These are phyloP conservation scores for Brienomyrus longianalis DNA, from an alignment of 2,113 vertebrate species.

Conservation along the genomic window DNA sequence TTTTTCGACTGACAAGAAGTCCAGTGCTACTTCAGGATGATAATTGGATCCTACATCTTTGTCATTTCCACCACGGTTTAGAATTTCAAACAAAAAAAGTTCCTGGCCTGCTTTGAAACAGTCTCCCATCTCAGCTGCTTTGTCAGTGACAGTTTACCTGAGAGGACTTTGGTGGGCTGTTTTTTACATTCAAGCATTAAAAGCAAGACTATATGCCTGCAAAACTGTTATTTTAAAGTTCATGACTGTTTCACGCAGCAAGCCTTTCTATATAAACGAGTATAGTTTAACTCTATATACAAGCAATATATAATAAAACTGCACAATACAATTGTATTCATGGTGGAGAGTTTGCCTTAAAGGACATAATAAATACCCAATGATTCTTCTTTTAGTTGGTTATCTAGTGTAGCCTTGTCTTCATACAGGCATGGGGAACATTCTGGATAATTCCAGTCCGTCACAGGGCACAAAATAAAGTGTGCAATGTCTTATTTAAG, in stretches of 20 bases:
- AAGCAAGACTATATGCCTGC: neutral
- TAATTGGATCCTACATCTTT: conserved; percentile 18
- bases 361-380: neutral
- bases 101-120: neutral
- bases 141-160: neutral
- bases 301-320: neutral
- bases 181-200: neutral
- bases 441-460: neutral
- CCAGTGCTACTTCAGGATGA: conserved; percentile 2
- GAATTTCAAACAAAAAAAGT: conserved; percentile 18
- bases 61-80: conserved; percentile 12
- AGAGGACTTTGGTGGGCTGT: neutral
- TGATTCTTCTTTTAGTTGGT: neutral
- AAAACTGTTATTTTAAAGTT: neutral
- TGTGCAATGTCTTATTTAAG: neutral
- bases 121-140: neutral
- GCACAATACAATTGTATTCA: neutral
- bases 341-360: neutral
- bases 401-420: neutral
- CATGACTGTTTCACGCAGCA: neutral
- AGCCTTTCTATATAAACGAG: neutral
- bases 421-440: neutral
- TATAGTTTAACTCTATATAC: neutral
- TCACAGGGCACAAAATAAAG: neutral
- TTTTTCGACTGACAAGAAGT: neutral